Evolutionary conservation across 2,888 invertebrate genomes (phyloP).

Genomic region (Caenorhabditis japonica): DNA sequence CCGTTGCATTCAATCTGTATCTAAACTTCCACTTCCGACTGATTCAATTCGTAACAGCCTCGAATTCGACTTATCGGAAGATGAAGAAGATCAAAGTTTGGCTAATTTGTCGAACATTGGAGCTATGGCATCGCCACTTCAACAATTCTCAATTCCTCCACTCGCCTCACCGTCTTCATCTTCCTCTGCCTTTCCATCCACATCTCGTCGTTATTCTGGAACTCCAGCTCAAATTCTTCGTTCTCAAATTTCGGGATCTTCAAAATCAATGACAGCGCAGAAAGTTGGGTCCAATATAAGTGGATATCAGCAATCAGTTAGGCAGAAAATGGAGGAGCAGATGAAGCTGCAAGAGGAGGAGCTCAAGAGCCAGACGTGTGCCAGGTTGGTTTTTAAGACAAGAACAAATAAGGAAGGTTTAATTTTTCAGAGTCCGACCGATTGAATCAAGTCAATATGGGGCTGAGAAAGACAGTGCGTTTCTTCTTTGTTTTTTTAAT

Average conservation of each 20-base stretch:
- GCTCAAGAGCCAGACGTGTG: slow-evolving; percentile 12
- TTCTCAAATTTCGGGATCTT: background rate
- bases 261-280: slow-evolving; percentile 1
- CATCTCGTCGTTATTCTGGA: slow-evolving; percentile 14
- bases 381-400: slow-evolving; percentile 1
- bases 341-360: slow-evolving; percentile 15
- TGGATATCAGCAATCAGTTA: background rate
- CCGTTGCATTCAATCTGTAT: background rate
- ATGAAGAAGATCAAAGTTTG: background rate
- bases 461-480: slow-evolving; percentile 22
- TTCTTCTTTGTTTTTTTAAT: background rate
- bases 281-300: background rate
- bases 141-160: slow-evolving; percentile 6
- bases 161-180: background rate
- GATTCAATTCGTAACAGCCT: too few species aligned
- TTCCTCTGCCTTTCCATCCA: background rate
- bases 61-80: too few species aligned
- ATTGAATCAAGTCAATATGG: slow-evolving; percentile 20
- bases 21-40: too few species aligned
- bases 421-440: slow-evolving; percentile 26
- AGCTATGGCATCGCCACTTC: slow-evolving; percentile 38
- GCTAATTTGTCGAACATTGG: slow-evolving; percentile 26
- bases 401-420: background rate
- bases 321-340: background rate
- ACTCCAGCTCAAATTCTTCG: slow-evolving; percentile 25